Evolutionary conservation across 2,888 invertebrate species (phyloP).

Genomic region (Lamellibrachia satsuma): DNA sequence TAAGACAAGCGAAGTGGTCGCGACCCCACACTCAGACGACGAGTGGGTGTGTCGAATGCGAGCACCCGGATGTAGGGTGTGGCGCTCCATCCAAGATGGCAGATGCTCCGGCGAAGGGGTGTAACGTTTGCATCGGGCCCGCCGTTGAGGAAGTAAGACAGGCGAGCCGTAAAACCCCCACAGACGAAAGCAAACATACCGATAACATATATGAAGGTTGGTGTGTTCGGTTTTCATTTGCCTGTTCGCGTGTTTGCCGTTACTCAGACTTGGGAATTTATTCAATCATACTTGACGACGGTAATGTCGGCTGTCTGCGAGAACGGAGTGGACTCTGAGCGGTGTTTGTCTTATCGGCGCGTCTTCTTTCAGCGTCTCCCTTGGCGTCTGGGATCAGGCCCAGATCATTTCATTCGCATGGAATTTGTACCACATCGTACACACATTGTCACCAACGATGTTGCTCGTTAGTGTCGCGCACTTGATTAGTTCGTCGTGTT

Average conservation of each 20-base stretch:
- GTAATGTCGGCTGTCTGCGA: not conserved
- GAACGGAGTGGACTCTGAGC: not conserved
- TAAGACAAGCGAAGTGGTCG: conserved; percentile 3
- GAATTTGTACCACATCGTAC: not conserved
- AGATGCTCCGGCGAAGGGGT: conserved; percentile 5
- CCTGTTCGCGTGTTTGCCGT: not conserved
- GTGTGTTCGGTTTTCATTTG: not conserved
- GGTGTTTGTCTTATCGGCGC: not conserved
- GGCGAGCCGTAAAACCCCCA: not conserved
- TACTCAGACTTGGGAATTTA: not conserved
- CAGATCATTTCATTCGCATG: not conserved
- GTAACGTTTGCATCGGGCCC: not conserved
- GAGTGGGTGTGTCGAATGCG: conserved; percentile 43
- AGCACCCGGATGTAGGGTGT: conserved; percentile 45
- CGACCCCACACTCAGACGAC: conserved; percentile 32
- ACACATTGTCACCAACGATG: not conserved
- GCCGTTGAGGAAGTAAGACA: not conserved
- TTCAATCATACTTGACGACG: conserved; percentile 12
- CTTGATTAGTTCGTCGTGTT: not conserved
- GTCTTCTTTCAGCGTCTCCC: not conserved
- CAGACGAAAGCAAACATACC: not conserved
- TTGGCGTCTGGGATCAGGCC: not conserved
- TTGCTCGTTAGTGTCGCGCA: not conserved
- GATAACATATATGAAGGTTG: not conserved
- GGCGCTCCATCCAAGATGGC: conserved; percentile 37